These are phyloP conservation scores for Trematomus bernacchii DNA, from an alignment of 2,797 vertebrate species.

Conservation along the genomic window DNA sequence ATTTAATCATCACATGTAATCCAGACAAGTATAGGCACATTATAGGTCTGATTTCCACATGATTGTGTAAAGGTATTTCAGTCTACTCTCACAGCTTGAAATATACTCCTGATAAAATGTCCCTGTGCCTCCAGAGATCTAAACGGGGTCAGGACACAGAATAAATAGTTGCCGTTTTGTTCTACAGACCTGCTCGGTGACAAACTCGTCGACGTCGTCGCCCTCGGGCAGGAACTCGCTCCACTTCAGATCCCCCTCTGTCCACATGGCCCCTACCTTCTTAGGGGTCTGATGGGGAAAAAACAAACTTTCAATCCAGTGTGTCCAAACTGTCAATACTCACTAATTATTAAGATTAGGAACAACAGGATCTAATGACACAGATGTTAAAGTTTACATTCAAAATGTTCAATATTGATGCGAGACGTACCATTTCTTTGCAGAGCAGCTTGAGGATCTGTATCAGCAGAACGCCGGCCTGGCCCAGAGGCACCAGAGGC, in stretches of 20 bases:
- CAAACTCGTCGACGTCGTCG: conserved; percentile 93
- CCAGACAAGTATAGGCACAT: background rate
- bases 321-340: background rate
- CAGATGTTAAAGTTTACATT: rapidly evolving
- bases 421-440: conserved; percentile 92
- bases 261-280: conserved; percentile 92
- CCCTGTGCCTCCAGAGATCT: background rate
- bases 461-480: conserved; percentile 90
- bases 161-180: background rate
- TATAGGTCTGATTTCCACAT: background rate
- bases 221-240: conserved; percentile 93
- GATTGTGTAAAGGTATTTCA: background rate
- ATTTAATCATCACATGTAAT: background rate
- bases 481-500: conserved; percentile 91
- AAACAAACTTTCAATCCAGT: background rate
- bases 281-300: conserved; percentile 89
- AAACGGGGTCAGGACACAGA: background rate
- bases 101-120: too few species aligned
- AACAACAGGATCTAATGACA: background rate
- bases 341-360: too few species aligned
- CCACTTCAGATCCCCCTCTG: conserved; percentile 92
- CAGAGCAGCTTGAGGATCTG: conserved; percentile 94
- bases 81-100: background rate
- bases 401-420: background rate
- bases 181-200: conserved; percentile 90